Evolutionary conservation across 2,888 invertebrate genomes (phyloP).

Genomic region (Zaprionus bogoriensis): DNA sequence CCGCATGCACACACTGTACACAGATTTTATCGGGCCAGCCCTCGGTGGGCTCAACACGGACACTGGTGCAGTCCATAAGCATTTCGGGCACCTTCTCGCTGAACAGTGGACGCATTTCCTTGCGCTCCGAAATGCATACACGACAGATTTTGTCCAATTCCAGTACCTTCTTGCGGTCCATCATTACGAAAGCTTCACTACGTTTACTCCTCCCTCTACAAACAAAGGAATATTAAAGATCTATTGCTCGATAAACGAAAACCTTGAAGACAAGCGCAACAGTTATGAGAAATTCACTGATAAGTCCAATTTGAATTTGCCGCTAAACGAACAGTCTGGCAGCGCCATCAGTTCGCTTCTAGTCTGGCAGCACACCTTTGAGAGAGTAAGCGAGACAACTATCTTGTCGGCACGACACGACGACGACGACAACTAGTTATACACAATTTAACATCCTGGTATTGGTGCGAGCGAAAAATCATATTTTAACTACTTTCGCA

Average conservation of each 20-base stretch:
- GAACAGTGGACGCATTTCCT: slow-evolving; percentile 87
- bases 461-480: slow-evolving; percentile 74
- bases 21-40: slow-evolving; percentile 86
- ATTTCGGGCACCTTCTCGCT: slow-evolving; percentile 87
- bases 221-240: not conserved
- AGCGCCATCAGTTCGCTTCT: slow-evolving; percentile 17
- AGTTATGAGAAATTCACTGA: slow-evolving; percentile 37
- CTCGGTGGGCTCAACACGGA: slow-evolving; percentile 85
- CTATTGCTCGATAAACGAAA: slow-evolving; percentile 9
- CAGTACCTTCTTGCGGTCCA: slow-evolving; percentile 82
- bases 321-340: slow-evolving; percentile 32
- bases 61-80: slow-evolving; percentile 86
- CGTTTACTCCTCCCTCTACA: slow-evolving; percentile 10
- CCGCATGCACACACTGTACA: slow-evolving; percentile 86
- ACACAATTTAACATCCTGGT: slow-evolving; percentile 66
- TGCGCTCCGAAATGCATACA: slow-evolving; percentile 86
- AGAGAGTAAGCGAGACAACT: slow-evolving; percentile 42
- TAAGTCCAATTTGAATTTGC: slow-evolving; percentile 27
- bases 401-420: slow-evolving; percentile 39
- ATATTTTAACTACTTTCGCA: slow-evolving; percentile 59
- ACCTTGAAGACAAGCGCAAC: slow-evolving; percentile 6
- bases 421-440: slow-evolving; percentile 66
- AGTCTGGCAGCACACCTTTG: slow-evolving; percentile 36
- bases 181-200: slow-evolving; percentile 41
- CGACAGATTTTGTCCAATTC: slow-evolving; percentile 86